phyloP scores from a whole-genome alignment of 2,797 vertebrate genomes.

The Anas georgica region DNA sequence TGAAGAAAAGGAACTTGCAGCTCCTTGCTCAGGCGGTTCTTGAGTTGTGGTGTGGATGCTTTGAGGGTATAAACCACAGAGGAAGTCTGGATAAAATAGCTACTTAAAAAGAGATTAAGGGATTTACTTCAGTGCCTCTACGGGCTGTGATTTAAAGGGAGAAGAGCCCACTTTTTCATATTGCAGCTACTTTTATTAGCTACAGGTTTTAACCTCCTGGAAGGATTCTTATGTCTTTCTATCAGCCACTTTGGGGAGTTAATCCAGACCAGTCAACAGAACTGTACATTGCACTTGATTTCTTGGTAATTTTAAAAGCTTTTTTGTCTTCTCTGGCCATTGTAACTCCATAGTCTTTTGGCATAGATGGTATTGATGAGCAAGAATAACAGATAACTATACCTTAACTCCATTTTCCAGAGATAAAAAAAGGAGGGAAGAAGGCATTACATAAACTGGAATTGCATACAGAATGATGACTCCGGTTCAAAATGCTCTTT shows the following conservation, averaged over 20 bases:
- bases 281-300: background rate
- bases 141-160: slow-evolving; percentile 65
- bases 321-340: slow-evolving; percentile 16
- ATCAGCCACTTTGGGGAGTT: slow-evolving; percentile 15
- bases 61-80: slow-evolving; percentile 66
- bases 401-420: slow-evolving; percentile 18
- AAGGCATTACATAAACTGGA: background rate
- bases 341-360: background rate
- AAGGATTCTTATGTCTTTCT: slow-evolving; percentile 30
- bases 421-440: background rate
- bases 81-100: slow-evolving; percentile 66
- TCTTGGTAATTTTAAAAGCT: slow-evolving; percentile 23
- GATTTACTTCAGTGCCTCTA: slow-evolving; percentile 57
- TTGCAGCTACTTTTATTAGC: slow-evolving; percentile 47
- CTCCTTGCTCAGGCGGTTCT: slow-evolving; percentile 41
- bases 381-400: slow-evolving; percentile 18
- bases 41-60: slow-evolving; percentile 57
- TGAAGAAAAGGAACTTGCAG: slow-evolving; percentile 10
- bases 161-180: slow-evolving; percentile 48
- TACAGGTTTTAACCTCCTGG: slow-evolving; percentile 54
- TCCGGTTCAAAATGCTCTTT: slow-evolving; percentile 17
- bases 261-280: slow-evolving; percentile 41
- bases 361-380: slow-evolving; percentile 34
- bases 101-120: slow-evolving; percentile 69
- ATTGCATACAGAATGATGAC: background rate